Conservation (phyloP, 23 tunicate genomes). For the Ascidia mentula region DNA sequence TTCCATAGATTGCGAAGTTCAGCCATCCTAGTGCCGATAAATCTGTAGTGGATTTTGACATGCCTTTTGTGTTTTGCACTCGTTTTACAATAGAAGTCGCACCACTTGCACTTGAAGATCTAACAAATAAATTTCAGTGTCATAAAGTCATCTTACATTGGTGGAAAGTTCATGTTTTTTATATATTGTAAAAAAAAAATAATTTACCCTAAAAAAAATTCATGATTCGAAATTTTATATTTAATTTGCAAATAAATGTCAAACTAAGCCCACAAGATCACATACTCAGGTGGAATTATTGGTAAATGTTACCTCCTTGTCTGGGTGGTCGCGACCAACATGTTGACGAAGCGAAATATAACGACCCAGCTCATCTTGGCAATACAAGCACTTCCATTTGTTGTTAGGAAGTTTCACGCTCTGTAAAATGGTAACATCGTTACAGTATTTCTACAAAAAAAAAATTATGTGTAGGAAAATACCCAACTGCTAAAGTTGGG, state of each 20-base stretch:
- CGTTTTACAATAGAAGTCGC: not conserved
- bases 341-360: not conserved
- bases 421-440: not conserved
- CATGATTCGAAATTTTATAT: too few species aligned
- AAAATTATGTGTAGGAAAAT: too few species aligned
- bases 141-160: too few species aligned
- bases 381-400: not conserved
- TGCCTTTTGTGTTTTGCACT: not conserved
- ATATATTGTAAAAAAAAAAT: too few species aligned
- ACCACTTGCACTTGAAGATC: slow-evolving; percentile 1
- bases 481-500: too few species aligned
- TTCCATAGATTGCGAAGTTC: not conserved
- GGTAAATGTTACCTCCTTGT: not conserved
- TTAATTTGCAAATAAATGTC: too few species aligned
- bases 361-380: not conserved
- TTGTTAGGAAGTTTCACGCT: not conserved
- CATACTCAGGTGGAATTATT: too few species aligned
- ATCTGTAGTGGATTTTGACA: not conserved
- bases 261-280: too few species aligned
- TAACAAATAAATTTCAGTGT: too few species aligned
- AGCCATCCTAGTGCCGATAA: not conserved
- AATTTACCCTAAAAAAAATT: too few species aligned
- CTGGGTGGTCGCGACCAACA: not conserved
- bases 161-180: too few species aligned
- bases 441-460: too few species aligned